Base-by-base conservation (phyloP, 1,140 invertebrate species). In the Cydia strobilella region DNA sequence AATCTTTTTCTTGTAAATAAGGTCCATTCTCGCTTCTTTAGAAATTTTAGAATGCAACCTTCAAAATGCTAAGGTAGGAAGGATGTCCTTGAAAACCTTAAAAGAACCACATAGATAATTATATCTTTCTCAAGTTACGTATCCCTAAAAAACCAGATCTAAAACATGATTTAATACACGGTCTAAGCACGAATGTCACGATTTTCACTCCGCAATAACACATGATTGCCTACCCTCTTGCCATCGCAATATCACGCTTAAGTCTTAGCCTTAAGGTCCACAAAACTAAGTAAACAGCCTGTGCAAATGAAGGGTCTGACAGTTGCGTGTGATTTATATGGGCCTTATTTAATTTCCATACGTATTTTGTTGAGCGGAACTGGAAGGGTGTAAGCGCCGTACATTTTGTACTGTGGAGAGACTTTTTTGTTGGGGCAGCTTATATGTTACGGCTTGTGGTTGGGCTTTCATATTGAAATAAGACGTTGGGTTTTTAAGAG, bases 261-360 rank as follows among this genome's bases (percentile, higher is more conserved):
- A 48, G 13, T 15, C 45, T n/a, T n/a, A 48, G 12, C 45, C 45
- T 15, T 48, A 15, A 54, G 18, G 51, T n/a, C 13, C 3, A 54
- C 51, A 18, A 0, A 2, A 3, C 9, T 48, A 15, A 15, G 45
- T 48, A 48, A 48, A 48, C 15, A 48, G 12, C 45, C 45, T n/a
- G 45, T 48, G 45, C 9, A 48, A 48, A 48, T 48, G 45, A 48
- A 48, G 45, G 45, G 45, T 48, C 45, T 48, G 45, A 48, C 45
- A 48, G 45, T 48, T 48, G 45, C 45, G 45, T 48, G 45, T 48
- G 45, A 48, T 48, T 48, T 48, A 48, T 48, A 48, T 48, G 45
- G 45, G 45, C 45, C 45, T 48, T 48, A 48, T 48, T 48, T 48
- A 48, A 48, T 48, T 48, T 48, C 45, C 45, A 48, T 48, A 48